phyloP scores from a whole-genome alignment of 2,113 vertebrate species.

The Otolemur garnettii region DNA sequence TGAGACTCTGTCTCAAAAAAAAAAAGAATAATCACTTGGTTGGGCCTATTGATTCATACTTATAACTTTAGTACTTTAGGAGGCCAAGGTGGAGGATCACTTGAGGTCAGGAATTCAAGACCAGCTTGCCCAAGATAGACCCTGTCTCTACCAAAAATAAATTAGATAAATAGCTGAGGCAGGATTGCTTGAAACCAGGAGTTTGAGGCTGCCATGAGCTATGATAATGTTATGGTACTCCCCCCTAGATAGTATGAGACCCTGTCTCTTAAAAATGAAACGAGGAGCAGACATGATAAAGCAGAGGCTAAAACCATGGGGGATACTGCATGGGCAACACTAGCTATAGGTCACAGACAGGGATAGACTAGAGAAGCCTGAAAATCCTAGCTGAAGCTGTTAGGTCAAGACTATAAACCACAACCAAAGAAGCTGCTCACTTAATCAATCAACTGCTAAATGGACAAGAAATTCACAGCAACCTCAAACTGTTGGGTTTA shows the following conservation, averaged over 20 bases:
- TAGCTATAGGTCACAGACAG: neutral
- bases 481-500: too few relatives aligned
- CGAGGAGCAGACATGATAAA: neutral
- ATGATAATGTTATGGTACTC: neutral
- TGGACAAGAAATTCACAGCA: neutral
- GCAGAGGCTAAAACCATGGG: neutral
- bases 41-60: neutral
- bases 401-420: neutral
- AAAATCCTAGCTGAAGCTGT: neutral
- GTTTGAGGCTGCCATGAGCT: neutral
- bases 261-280: neutral
- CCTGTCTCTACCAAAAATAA: neutral
- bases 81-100: neutral
- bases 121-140: neutral
- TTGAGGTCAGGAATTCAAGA: neutral
- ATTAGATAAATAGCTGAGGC: neutral
- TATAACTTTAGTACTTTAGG: neutral
- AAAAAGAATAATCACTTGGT: too few relatives aligned
- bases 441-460: neutral
- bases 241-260: neutral
- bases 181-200: too few relatives aligned
- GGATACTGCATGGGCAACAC: too few relatives aligned
- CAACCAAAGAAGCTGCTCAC: neutral
- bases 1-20: too few relatives aligned
- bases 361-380: neutral